phyloP scores from a whole-genome alignment of 2,888 invertebrate species.

The Herminia tarsipennalis region DNA sequence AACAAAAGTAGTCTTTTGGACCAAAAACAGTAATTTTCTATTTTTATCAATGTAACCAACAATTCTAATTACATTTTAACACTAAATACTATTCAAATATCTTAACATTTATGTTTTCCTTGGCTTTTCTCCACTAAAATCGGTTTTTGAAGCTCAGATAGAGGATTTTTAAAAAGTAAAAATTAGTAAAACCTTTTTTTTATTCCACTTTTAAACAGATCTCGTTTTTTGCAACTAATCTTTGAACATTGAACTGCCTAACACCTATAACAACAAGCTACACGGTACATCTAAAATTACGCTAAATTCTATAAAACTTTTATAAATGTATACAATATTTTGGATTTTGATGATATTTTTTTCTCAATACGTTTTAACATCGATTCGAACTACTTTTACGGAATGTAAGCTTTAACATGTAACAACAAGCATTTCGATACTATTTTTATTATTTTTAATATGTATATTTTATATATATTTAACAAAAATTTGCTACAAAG shows the following conservation, averaged over 20 bases:
- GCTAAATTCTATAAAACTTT: conserved; percentile 68
- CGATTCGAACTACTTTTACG: conserved; percentile 60
- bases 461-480: conserved; percentile 24
- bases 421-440: conserved; percentile 66
- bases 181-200: conserved; percentile 24
- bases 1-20: too few relatives aligned
- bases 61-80: conserved; percentile 2
- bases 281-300: conserved; percentile 59
- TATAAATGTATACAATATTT: conserved; percentile 81
- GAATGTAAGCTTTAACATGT: conserved; percentile 72
- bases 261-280: conserved; percentile 72
- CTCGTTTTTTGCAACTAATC: conserved; percentile 56
- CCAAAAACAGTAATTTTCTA: background rate
- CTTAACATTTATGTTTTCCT: conserved; percentile 48
- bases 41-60: conserved; percentile 24
- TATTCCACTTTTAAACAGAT: conserved; percentile 33
- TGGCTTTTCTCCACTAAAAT: conserved; percentile 67
- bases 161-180: conserved; percentile 37
- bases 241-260: conserved; percentile 68
- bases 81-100: conserved; percentile 47
- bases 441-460: conserved; percentile 43
- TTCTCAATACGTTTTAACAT: conserved; percentile 61
- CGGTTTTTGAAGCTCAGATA: conserved; percentile 71
- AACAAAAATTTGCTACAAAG: conserved; percentile 35
- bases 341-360: conserved; percentile 48